These are phyloP conservation scores for Orthonyx spaldingii DNA, from an alignment of 2,113 vertebrate species.

Conservation along the genomic window DNA sequence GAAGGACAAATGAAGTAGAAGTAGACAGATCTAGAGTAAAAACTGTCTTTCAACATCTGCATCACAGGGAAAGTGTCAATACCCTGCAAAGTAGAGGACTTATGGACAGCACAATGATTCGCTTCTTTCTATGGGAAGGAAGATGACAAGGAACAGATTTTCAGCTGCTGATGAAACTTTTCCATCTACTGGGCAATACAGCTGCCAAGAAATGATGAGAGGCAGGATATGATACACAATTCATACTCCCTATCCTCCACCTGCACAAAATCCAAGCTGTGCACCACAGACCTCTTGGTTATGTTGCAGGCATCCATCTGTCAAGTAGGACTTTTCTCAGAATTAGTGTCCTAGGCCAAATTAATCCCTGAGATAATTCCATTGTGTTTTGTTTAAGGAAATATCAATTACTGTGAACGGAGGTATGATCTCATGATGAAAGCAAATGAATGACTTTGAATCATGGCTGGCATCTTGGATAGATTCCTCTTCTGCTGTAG, in stretches of 20 bases:
- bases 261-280: constrained; percentile 49
- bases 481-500: background rate
- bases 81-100: constrained; percentile 34
- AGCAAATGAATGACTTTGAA: background rate
- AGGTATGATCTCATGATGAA: constrained; percentile 49
- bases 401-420: constrained; percentile 2
- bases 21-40: constrained; percentile 35
- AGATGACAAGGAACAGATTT: constrained; percentile 77
- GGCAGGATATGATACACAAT: constrained; percentile 62
- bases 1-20: constrained; percentile 57
- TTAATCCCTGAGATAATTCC: constrained; percentile 44
- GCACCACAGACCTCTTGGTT: constrained; percentile 9
- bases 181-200: constrained; percentile 58
- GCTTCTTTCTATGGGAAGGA: constrained; percentile 61
- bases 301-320: constrained; percentile 23
- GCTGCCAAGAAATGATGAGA: constrained; percentile 70
- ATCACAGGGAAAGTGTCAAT: constrained; percentile 62
- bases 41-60: constrained; percentile 65
- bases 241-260: constrained; percentile 27
- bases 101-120: constrained; percentile 58
- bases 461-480: background rate
- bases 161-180: constrained; percentile 65
- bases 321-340: constrained; percentile 3
- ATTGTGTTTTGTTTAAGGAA: constrained; percentile 33
- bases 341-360: constrained; percentile 13